These are phyloP conservation scores for Pseudorhombus dupliciocellatus DNA, from an alignment of 2,113 vertebrate genomes.

Conservation along the genomic window DNA sequence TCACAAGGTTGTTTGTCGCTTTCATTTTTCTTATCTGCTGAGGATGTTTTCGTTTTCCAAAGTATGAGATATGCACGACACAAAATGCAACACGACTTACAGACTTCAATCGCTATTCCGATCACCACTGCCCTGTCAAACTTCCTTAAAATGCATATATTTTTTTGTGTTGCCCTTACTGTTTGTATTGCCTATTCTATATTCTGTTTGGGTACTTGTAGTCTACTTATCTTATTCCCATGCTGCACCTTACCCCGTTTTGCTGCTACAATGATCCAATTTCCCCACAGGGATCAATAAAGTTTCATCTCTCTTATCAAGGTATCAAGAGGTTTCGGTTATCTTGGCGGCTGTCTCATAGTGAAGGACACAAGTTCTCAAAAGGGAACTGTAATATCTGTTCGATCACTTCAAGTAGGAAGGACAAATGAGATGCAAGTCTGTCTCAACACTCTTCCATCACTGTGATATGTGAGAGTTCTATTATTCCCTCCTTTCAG, in stretches of 20 bases:
- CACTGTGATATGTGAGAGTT: conserved; percentile 19
- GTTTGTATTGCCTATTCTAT: neutral
- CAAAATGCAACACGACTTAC: neutral
- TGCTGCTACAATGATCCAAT: conserved; percentile 58
- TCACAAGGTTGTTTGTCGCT: neutral
- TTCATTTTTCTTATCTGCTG: neutral
- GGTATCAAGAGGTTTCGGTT: conserved; percentile 55
- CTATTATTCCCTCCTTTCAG: conserved; percentile 35
- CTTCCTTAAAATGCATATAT: neutral
- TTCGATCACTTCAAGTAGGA: conserved; percentile 42
- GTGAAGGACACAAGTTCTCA: conserved; percentile 46
- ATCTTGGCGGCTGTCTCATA: conserved; percentile 35
- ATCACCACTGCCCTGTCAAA: conserved; percentile 4
- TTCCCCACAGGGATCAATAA: conserved; percentile 67
- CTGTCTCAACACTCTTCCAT: conserved; percentile 17
- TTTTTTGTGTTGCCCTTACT: neutral
- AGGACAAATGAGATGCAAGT: conserved; percentile 45
- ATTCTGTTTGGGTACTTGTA: conserved; percentile 19
- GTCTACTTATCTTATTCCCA: conserved; percentile 52
- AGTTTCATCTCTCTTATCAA: conserved; percentile 62
- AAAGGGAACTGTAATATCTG: conserved; percentile 48
- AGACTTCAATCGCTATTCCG: neutral
- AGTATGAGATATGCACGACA: neutral
- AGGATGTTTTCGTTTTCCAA: neutral
- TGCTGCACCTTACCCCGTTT: conserved; percentile 53